phyloP scores from a whole-genome alignment of 2,888 invertebrate species.

The Tenthredo distinguenda region DNA sequence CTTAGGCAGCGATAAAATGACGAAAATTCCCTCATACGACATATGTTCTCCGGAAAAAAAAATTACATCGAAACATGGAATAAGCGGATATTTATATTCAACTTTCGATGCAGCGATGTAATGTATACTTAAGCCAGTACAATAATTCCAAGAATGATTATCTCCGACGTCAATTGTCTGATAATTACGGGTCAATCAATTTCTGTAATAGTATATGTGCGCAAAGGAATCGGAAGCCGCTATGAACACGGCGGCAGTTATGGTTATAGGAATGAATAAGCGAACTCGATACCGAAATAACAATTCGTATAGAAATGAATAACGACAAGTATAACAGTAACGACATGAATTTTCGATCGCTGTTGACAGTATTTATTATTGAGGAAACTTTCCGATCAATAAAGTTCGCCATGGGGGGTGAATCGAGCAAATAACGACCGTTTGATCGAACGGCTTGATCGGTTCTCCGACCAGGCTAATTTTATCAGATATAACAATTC shows the following conservation, averaged over 20 bases:
- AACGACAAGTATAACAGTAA: not conserved
- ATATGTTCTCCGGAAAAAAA: not conserved
- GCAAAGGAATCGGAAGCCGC: not conserved
- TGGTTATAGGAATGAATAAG: not conserved
- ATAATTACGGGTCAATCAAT: conserved; percentile 13
- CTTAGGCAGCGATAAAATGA: not conserved
- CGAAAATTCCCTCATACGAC: not conserved
- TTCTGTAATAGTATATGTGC: not conserved
- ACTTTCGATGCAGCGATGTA: not conserved
- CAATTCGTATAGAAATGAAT: not conserved
- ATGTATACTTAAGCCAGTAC: not conserved
- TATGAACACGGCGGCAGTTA: not conserved
- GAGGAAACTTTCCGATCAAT: not conserved
- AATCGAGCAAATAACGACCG: not conserved
- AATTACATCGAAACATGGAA: not conserved
- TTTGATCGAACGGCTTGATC: not conserved
- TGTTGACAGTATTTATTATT: not conserved
- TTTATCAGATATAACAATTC: not conserved
- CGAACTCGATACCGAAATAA: not conserved
- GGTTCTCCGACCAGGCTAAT: not conserved
- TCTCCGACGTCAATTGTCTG: not conserved
- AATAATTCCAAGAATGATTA: not conserved
- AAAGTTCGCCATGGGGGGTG: not conserved
- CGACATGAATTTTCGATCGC: not conserved
- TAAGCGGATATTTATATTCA: not conserved